Base-by-base conservation (phyloP, 2,113 vertebrate genomes). In the Corynorhinus townsendii region DNA sequence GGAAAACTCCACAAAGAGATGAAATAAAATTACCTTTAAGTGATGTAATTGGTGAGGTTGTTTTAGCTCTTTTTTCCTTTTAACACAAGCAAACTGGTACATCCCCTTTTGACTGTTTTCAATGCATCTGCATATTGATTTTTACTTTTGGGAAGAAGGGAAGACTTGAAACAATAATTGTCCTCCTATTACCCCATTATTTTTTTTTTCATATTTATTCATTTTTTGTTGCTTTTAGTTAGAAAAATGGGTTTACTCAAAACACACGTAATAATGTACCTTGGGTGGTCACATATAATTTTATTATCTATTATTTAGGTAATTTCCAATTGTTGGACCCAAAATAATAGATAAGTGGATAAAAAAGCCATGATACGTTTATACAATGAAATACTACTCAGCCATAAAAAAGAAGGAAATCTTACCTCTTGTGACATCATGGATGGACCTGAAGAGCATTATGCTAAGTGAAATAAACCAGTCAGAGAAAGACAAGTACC, bases 291-390 rank as follows among this genome's bases (percentile, higher is more conserved):
- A 56, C 47, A 54, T 59, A 43, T 20, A 71, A 92, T 84, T 92
- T 86, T 93, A 92, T 90, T 83, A 40, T 8, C 54, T 79, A 43
- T 91, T 83, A 91, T 54, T 82, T 95, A 93, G 77, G 52, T 90
- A 68, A 93, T 86, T 28, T 43, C 82, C 52, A 92, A 77, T 28
- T 73, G 69, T 71, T 71, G 73, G 40, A 52, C 64, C 28, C 11
- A 10, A 62, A 38, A 91, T 30, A 96, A 93, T 73, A 30, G 62
- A 30, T 30, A 28, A 64, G 26, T 64, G 62, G 62, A n/a, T n/a
- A n/a, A n/a, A n/a, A n/a, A n/a, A n/a, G n/a, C n/a, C n/a, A n/a
- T n/a, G n/a, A n/a, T n/a, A n/a, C n/a, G n/a, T n/a, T 64, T 64
- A 64, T 12, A 64, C 28, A 66, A 2, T 66, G 62, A 33, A 66